phyloP scores from a whole-genome alignment of 2,797 vertebrate genomes.

The Arremon aurantiirostris region DNA sequence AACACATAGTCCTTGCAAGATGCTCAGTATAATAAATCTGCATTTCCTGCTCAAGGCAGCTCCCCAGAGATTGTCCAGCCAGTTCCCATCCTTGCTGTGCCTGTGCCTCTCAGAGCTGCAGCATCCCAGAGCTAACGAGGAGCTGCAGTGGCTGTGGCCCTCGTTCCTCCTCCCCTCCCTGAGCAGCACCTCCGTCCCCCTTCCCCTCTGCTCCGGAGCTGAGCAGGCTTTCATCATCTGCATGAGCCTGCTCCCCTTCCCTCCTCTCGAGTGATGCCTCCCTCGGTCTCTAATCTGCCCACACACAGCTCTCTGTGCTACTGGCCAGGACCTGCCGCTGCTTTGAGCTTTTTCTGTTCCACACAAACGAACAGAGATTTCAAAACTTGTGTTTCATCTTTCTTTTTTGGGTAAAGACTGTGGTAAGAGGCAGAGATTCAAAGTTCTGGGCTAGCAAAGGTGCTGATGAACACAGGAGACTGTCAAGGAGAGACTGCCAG shows the following conservation, averaged over 20 bases:
- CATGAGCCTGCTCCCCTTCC: slow-evolving; percentile 21
- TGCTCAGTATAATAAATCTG: background rate
- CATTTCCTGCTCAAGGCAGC: background rate
- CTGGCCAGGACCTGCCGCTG: slow-evolving; percentile 10
- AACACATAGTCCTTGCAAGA: background rate
- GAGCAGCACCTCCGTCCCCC: background rate
- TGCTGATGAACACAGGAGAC: slow-evolving; percentile 24
- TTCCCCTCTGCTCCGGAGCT: slow-evolving; percentile 10
- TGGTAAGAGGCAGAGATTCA: slow-evolving; percentile 34
- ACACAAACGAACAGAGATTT: slow-evolving; percentile 26
- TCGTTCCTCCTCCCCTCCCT: background rate
- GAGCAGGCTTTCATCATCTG: slow-evolving; percentile 34
- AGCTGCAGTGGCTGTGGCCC: background rate
- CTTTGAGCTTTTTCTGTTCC: slow-evolving; percentile 29
- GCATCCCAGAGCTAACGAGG: background rate
- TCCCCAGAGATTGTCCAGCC: background rate
- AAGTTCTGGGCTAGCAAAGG: slow-evolving; percentile 45
- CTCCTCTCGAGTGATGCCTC: slow-evolving; percentile 15
- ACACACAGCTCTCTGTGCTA: slow-evolving; percentile 21
- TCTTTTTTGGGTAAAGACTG: slow-evolving; percentile 30
- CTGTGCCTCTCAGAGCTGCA: background rate
- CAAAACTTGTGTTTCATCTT: slow-evolving; percentile 55
- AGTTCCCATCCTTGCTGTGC: background rate
- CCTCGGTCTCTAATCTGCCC: slow-evolving; percentile 54
- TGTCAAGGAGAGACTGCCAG: slow-evolving; percentile 1